Conservation (phyloP, 2,888 invertebrate genomes). For the Lysandra bellargus region DNA sequence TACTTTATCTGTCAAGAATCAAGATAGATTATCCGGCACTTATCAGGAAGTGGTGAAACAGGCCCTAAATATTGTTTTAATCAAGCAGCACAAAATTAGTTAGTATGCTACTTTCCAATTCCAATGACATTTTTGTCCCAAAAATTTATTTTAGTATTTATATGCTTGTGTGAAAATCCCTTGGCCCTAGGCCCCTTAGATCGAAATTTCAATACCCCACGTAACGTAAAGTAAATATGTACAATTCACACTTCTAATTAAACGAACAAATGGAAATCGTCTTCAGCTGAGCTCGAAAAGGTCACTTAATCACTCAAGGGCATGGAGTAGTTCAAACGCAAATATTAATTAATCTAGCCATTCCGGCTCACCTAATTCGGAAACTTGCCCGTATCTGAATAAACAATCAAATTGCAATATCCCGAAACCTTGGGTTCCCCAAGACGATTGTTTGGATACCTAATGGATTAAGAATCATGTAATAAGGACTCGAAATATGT, state of each 20-base stretch:
- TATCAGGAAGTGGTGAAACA: no score
- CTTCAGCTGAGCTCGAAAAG: slow-evolving; percentile 58
- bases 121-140: not conserved
- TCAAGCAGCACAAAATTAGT: not conserved
- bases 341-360: slow-evolving; percentile 77
- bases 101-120: not conserved
- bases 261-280: slow-evolving; percentile 51
- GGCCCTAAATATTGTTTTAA: no score
- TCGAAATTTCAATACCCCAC: not conserved
- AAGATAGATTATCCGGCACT: no score
- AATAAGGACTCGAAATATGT: slow-evolving; percentile 17
- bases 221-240: slow-evolving; percentile 19
- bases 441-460: slow-evolving; percentile 33
- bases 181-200: not conserved
- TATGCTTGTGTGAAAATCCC: not conserved
- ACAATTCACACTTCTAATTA: slow-evolving; percentile 26
- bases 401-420: slow-evolving; percentile 73
- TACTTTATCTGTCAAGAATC: no score
- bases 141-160: not conserved
- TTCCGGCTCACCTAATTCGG: slow-evolving; percentile 73
- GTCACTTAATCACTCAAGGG: slow-evolving; percentile 74
- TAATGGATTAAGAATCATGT: slow-evolving; percentile 30
- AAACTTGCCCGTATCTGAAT: slow-evolving; percentile 73
- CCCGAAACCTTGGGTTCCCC: slow-evolving; percentile 40
- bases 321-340: slow-evolving; percentile 72